Evolutionary conservation across 2,888 invertebrate genomes (phyloP), one percentile per base, ranked within the genome.

Genomic region (Erebia palarica): DNA sequence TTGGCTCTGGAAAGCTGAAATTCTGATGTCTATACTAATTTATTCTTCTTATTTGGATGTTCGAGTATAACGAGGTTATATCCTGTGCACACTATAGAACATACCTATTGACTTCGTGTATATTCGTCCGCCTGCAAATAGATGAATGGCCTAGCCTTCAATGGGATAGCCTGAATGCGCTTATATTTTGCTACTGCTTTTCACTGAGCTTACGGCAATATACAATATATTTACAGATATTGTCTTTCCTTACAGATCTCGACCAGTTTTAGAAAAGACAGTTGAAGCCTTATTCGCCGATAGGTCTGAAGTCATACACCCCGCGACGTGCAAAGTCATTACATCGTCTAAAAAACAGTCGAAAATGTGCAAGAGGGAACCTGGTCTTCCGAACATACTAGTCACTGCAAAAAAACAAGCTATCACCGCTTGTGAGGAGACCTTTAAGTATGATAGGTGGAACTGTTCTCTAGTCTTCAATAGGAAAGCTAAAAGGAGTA

Each of bases 381-480:
- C 90, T 16, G 95, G 95, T 1, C 79, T 95, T 36, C 82, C 92
- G 0, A 90, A 90, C 1, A 91, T 94, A 18, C 84, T 96, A 47
- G 86, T 90, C 9, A 92, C 90, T 64, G 95, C 96, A 0, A 94
- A 94, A 71, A 88, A 94, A 9, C 90, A 96, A 80, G 95, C 95
- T 0, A 92, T 95, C 53, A 83, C 84, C 0, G 94, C 95, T 55
- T 96, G 96, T 79, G 94, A 95, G 80, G 94, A 95, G 76, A 93
- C 94, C 65, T 96, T 96, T 78, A 94, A 94, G 69, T 96, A 94
- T 79, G 96, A 96, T 75, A 93, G 95, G 74, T 96, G 96, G 96
- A 96, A 96, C 81, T 96, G 96, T 79, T 95, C 95, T 0, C 87
- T 95, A 27, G 89, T 94, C 27, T 95, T 94, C 72, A 94, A 95